Base-by-base conservation (phyloP, 2,113 vertebrate genomes). In the Xyliphius kryptos region DNA sequence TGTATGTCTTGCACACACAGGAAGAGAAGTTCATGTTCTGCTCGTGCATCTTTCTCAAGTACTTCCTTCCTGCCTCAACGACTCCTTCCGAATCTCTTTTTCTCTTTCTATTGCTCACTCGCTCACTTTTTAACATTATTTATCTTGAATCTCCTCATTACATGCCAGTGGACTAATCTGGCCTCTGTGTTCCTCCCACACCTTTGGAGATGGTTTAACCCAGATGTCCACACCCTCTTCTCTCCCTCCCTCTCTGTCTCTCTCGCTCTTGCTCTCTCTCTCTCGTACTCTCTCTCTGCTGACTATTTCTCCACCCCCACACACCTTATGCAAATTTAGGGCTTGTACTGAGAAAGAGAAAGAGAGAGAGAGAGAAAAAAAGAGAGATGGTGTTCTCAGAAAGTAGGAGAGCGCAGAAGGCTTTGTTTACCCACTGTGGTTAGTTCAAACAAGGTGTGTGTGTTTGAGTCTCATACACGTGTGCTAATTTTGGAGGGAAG, bases 261-360 rank as follows among this genome's bases (percentile, higher is more conserved):
- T 56, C 48, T 50, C 58, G 44, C 43, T 69, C 64, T 73, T 26
- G 3, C 41, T 17, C 70, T 17, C 12, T 37, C 40, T 51, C 75
- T 56, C 46, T 22, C 26, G 20, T 15, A 12, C 43, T 37, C 16
- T 37, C 37, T n/a, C 38, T 69, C 51, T 49, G 69, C 76, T 56
- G 48, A 65, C 68, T n/a, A n/a, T n/a, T n/a, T n/a, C 58, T 66
- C 81, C 81, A 83, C 79, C 80, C 69, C 69, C 81, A 81, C 85
- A 85, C 86, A 89, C 86, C 86, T 88, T 88, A 85, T 87, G 85
- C 80, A 86, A 87, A 88, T 87, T 72, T 22, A 68, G 60, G 56
- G 76, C 77, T 80, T 75, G 68, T 74, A 73, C 76, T n/a, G n/a
- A n/a, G n/a, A n/a, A n/a, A 76, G 65, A 22, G 74, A 54, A 50